These are phyloP conservation scores for Protosalanx chinensis DNA, from an alignment of 2,797 vertebrate genomes.

Conservation along the genomic window DNA sequence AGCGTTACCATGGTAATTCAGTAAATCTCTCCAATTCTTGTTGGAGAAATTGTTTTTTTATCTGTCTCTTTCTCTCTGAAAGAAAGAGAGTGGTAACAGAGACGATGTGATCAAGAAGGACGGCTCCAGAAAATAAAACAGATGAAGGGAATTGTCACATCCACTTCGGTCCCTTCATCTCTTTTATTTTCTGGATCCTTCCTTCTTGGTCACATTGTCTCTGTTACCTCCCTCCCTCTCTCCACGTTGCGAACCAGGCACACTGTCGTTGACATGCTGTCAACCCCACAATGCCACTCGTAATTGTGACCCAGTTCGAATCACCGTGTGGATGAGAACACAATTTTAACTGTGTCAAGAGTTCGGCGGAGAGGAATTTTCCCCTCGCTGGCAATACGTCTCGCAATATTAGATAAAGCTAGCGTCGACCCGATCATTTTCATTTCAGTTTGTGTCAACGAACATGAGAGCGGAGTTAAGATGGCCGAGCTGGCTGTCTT, in stretches of 20 bases:
- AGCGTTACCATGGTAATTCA: neutral
- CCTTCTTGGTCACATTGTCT: neutral
- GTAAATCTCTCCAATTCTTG: neutral
- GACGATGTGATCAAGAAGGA: neutral
- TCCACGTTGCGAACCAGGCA: neutral
- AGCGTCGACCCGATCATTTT: neutral
- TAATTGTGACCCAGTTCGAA: slow-evolving; percentile 53
- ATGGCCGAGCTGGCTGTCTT: neutral
- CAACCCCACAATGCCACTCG: slow-evolving; percentile 28
- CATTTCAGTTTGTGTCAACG: neutral
- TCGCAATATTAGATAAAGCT: neutral
- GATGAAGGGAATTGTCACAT: neutral
- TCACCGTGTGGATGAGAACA: slow-evolving; percentile 22
- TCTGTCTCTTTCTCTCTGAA: no score
- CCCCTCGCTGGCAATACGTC: neutral
- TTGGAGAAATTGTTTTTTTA: no score
- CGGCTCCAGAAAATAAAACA: neutral
- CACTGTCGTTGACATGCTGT: slow-evolving; percentile 17
- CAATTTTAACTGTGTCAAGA: slow-evolving; percentile 39
- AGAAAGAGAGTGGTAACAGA: neutral
- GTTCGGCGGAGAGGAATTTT: slow-evolving; percentile 49
- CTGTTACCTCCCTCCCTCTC: neutral
- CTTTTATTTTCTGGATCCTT: neutral
- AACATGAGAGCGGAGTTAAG: neutral
- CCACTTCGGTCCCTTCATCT: neutral